Evolutionary conservation across 2,113 vertebrate genomes (phyloP), one percentile per base, ranked within the genome.

Genomic region (Ciconia maguari): DNA sequence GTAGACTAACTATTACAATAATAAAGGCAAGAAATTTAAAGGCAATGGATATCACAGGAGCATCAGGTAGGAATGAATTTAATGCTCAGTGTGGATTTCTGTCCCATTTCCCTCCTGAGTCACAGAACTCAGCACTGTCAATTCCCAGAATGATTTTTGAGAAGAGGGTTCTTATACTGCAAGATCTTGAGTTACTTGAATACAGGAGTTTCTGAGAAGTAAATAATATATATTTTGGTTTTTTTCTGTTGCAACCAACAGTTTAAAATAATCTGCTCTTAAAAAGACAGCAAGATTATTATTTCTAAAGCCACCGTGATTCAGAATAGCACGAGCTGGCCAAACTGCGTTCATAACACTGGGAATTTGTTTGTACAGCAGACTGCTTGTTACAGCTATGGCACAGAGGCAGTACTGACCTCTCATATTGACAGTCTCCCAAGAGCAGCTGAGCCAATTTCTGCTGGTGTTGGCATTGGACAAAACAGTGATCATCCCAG

Each of bases 1-100:
- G 99, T 85, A 99, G 99, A 97, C 97, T 99, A 96, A 99, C 99
- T 89, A 99, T 99, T 89, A 99, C 99, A 83, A 98, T 99, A 97
- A 99, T 99, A 98, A 99, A 99, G 97, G 99, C 99, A 85, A 98
- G 99, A 89, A 99, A 99, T 96, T 98, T 99, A 85, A 99, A 99
- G 96, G 99, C 99, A 94, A 99, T 99, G 99, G 99, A 99, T 97
- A 99, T 99, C 97, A 99, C 99, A 18, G 99, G 99, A 97, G 99
- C 99, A 97, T 99, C 99, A 98, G 99, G 99, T 99, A 98, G 94
- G 98, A 81, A 87, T 60, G 1, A 76, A 69, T 94, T 66, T 84
- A 84, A 88, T 71, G 22, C 9, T 68, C 7, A 27, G 0, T 52
- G 36, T 79, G 52, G 68, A 71, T 87, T 96, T 85, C 58, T 72